Percentiles rank a stretch among this genome's conserved stretches.
Conservation (phyloP, 2,797 vertebrate species). For the Aratinga solstitialis region DNA sequence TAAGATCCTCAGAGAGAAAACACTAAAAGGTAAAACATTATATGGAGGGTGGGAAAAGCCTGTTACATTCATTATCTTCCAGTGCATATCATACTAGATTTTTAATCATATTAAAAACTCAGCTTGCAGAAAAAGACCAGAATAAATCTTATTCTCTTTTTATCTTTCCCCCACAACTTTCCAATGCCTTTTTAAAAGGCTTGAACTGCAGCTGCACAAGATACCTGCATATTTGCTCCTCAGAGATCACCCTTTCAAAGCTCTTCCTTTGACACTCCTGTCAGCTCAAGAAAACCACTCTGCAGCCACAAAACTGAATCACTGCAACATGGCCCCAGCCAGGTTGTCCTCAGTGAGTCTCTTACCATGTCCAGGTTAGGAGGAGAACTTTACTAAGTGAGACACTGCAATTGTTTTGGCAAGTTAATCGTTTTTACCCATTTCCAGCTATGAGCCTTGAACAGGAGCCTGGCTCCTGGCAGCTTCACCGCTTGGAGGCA, state of each 20-base stretch:
- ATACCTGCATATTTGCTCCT: not conserved
- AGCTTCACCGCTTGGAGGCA: not conserved
- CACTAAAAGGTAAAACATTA: not conserved
- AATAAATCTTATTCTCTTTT: not conserved
- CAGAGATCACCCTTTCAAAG: not conserved
- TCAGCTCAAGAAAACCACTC: not conserved
- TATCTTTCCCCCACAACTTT: not conserved
- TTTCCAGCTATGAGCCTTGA: not conserved
- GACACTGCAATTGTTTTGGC: not conserved
- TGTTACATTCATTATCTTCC: not conserved
- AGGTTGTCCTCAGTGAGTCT: not conserved
- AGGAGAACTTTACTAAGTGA: not conserved
- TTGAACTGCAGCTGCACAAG: not conserved
- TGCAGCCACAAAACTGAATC: not conserved
- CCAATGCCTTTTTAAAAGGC: not conserved
- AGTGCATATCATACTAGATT: not conserved
- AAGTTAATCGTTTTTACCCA: not conserved
- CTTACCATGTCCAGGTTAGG: not conserved
- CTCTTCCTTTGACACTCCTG: not conserved
- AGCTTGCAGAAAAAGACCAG: not conserved
- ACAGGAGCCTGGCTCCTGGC: not conserved
- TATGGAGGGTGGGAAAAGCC: not conserved
- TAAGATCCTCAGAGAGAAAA: not conserved
- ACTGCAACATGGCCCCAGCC: accelerated
- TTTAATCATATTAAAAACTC: not conserved